Evolutionary conservation across 2,797 vertebrate genomes (phyloP).

Genomic region (Bovichtus variegatus): DNA sequence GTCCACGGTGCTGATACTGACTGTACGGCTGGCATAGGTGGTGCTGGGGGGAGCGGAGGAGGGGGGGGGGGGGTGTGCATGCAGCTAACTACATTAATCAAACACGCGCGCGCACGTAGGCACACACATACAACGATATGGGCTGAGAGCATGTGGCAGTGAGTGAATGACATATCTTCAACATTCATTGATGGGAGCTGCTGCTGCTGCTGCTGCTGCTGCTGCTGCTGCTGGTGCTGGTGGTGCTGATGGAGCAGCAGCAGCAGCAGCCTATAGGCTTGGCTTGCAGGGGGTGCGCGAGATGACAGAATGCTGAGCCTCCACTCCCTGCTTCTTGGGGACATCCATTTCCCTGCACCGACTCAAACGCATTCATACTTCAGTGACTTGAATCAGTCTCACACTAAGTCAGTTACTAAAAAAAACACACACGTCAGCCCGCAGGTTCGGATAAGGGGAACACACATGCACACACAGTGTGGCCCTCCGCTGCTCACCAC

Average conservation of each 20-base stretch:
- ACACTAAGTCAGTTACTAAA: constrained; percentile 10
- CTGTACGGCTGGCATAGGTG: constrained; percentile 51
- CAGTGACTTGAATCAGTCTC: constrained; percentile 50
- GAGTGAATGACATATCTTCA: constrained; percentile 61
- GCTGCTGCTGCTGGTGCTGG: constrained; percentile 16
- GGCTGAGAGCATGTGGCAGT: constrained; percentile 56
- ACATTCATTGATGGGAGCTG: constrained; percentile 68
- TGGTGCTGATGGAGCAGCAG: constrained; percentile 22
- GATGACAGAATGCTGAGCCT: constrained; percentile 63
- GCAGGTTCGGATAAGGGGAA: constrained; percentile 47
- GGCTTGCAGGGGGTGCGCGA: constrained; percentile 41
- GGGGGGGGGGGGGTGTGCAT: constrained; percentile 20
- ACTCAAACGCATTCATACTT: constrained; percentile 40
- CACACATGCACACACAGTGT: constrained; percentile 60
- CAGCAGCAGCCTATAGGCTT: constrained; percentile 58
- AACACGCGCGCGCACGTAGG: constrained; percentile 18
- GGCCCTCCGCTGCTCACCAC: constrained; percentile 65
- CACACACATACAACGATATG: constrained; percentile 15
- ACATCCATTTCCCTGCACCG: constrained; percentile 50
- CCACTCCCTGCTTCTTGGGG: constrained; percentile 57
- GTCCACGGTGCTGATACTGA: constrained; percentile 78
- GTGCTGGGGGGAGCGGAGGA: background rate
- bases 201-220: background rate
- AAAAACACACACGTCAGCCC: constrained; percentile 56
- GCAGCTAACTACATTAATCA: constrained; percentile 77